A percentile compares a stretch with the other conserved stretches of the same genome.
These are phyloP conservation scores for Hyperopisus bebe DNA, from an alignment of 2,113 vertebrate genomes.

Conservation along the genomic window DNA sequence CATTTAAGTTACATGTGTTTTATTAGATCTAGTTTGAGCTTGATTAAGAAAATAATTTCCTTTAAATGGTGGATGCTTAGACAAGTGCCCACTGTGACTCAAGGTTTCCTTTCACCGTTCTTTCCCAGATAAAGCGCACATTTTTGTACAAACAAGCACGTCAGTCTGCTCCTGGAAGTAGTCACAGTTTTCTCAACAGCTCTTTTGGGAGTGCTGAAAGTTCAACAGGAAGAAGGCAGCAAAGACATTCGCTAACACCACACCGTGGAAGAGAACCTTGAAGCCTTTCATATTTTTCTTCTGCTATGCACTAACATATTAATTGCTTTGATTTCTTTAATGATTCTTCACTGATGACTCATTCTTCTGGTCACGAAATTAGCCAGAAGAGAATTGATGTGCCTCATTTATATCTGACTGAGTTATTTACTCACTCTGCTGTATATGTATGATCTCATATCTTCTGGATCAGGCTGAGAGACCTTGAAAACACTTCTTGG, in stretches of 20 bases:
- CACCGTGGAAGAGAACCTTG: not conserved
- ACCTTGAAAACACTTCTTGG: not conserved
- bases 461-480: not conserved
- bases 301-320: not conserved
- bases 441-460: not conserved
- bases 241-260: not conserved
- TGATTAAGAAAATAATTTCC: not conserved
- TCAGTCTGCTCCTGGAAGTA: not conserved
- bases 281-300: not conserved
- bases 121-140: not conserved
- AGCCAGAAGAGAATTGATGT: not conserved
- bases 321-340: not conserved
- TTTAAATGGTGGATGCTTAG: not conserved
- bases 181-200: not conserved
- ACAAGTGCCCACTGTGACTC: not conserved
- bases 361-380: not conserved
- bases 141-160: not conserved
- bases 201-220: not conserved
- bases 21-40: not conserved
- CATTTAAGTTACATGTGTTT: not conserved
- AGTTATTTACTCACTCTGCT: not conserved
- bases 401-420: not conserved
- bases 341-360: not conserved
- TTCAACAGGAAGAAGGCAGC: not conserved
- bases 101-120: not conserved